Base-by-base conservation (phyloP, 2,888 invertebrate genomes). In the Lagria hirta region DNA sequence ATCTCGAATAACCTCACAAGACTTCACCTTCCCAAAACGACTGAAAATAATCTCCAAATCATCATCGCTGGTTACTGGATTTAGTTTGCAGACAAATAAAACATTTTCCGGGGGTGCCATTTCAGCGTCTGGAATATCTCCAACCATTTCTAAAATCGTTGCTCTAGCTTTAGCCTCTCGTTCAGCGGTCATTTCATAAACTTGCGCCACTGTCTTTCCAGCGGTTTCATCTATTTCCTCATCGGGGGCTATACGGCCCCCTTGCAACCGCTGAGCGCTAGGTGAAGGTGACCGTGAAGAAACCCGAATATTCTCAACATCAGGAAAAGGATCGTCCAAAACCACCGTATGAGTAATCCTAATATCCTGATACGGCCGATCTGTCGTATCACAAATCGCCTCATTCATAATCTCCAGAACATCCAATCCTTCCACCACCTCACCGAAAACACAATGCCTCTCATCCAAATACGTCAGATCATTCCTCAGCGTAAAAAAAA, bases 21-120 rank as follows among this genome's bases (percentile, higher is more conserved):
- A 87, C 32, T 86, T 82, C 49, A 98, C 92, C 71, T 82, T 84
- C 3, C 97, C 98, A 76, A 97, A 98, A 50, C 98, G 79, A 58
- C 94, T 92, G 66, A 99, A 99, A 56, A 99, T 98, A 12, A 98
- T 93, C 76, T 97, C 95, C 48, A 98, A 75, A 72, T 98, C 96
- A 63, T 97, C 97, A 68, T 95, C 96, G 4, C 85, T 91, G 0
- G 99, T 99, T 0, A 98, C 94, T 1, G 98, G 97, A 75, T 99
- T 99, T 10, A 99, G 75, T 74, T 99, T 99, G 71, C 99, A 99
- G 15, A 99, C 94, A 75, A 99, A 99, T 0, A 99, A 76, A 1
- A 99, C 96, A 76, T 98, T 98, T 74, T 99, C 99, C 5, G 97
- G 97, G 0, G 99, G 99, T 4, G 92, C 94, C 70, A 96, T 88